Evolutionary conservation across 2,113 vertebrate genomes (phyloP).

Genomic region (Embiotoca jacksoni): DNA sequence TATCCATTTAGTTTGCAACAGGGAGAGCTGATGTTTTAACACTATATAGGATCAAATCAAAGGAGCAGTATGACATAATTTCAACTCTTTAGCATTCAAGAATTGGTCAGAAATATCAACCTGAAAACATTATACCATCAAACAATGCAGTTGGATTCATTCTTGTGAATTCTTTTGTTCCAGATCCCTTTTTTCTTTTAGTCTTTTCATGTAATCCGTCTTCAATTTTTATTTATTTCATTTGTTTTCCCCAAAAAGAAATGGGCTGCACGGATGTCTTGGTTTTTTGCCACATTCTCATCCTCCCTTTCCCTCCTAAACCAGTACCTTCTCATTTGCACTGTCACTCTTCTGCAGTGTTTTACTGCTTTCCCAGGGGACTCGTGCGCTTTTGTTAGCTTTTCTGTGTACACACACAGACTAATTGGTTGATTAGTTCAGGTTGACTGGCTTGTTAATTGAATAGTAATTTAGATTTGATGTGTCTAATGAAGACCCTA

Average conservation of each 20-base stretch:
- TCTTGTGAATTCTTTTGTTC: neutral
- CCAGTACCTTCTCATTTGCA: conserved; percentile 66
- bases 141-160: conserved; percentile 5
- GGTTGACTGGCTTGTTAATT: conserved; percentile 85
- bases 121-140: neutral
- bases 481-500: conserved; percentile 81
- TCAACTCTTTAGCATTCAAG: conserved; percentile 4
- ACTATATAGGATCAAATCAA: neutral
- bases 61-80: neutral
- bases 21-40: neutral
- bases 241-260: conserved; percentile 4
- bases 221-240: conserved; percentile 2
- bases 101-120: neutral
- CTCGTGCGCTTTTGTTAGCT: conserved; percentile 79
- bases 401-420: conserved; percentile 81
- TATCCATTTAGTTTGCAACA: neutral
- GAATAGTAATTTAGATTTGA: conserved; percentile 83
- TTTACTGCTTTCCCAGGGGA: conserved; percentile 80
- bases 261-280: conserved; percentile 22
- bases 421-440: conserved; percentile 86
- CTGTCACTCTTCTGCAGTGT: conserved; percentile 71
- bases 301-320: conserved; percentile 39
- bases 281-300: conserved; percentile 29
- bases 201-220: neutral
- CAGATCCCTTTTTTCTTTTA: neutral